Evolutionary conservation across 2,797 vertebrate species (phyloP).

Genomic region (Scolopax rusticola): DNA sequence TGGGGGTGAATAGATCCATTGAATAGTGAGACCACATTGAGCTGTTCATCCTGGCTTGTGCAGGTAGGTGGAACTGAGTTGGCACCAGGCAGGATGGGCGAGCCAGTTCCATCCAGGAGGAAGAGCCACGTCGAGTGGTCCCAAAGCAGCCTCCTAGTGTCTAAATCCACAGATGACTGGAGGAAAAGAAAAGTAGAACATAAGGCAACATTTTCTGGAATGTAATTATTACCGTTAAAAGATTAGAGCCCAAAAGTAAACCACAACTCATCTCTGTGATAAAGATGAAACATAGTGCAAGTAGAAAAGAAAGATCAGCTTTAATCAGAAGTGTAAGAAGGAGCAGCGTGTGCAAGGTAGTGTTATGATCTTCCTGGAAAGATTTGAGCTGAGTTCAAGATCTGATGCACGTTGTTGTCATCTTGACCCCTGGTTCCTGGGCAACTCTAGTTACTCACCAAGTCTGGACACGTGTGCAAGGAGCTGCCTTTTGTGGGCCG

Average conservation of each 20-base stretch:
- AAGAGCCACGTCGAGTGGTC: rapidly evolving
- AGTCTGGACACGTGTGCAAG: rapidly evolving
- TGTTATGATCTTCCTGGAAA: neutral
- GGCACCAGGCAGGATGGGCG: neutral
- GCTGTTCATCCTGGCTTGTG: neutral
- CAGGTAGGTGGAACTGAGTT: neutral
- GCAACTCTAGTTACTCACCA: neutral
- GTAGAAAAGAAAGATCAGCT: neutral
- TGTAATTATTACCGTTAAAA: neutral
- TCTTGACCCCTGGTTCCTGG: neutral
- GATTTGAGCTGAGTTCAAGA: neutral
- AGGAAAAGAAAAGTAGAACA: neutral
- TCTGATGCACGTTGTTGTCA: neutral
- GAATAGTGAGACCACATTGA: neutral
- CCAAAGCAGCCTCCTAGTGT: neutral
- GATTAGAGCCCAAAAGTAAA: neutral
- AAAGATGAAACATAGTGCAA: neutral
- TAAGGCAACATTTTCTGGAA: neutral
- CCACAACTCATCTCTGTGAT: neutral
- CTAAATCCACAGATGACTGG: neutral
- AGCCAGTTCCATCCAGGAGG: neutral
- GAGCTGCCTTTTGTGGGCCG: neutral
- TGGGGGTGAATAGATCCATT: neutral
- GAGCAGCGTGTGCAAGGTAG: rapidly evolving
- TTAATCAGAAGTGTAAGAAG: neutral